Evolutionary conservation across 2,113 vertebrate genomes (phyloP).

Genomic region (Physeter macrocephalus): DNA sequence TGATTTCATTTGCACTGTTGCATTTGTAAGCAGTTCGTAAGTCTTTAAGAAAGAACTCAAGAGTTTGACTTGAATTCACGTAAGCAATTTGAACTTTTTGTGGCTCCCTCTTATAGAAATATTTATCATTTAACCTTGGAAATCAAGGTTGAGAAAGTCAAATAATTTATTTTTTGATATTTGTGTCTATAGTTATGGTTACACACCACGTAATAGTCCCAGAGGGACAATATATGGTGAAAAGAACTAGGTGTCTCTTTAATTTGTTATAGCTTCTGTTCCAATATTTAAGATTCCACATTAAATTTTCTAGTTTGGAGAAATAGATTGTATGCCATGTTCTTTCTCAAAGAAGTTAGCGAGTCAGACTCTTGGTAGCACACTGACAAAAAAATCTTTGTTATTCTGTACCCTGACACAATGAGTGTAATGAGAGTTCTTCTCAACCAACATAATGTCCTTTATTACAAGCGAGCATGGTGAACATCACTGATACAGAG

Average conservation of each 20-base stretch:
- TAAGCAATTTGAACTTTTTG: slow-evolving; percentile 30
- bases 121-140: neutral
- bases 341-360: neutral
- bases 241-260: neutral
- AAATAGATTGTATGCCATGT: neutral
- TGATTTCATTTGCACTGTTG: neutral
- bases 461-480: neutral
- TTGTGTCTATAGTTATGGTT: neutral
- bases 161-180: neutral
- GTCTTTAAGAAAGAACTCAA: neutral
- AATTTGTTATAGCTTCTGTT: neutral
- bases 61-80: neutral
- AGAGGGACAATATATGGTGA: neutral
- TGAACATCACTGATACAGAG: neutral
- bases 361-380: neutral
- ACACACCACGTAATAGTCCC: neutral
- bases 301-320: neutral
- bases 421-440: neutral
- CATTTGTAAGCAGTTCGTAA: neutral
- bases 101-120: slow-evolving; percentile 2
- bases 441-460: neutral
- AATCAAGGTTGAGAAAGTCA: slow-evolving; percentile 6
- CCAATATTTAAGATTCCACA: neutral
- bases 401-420: neutral
- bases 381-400: neutral